Evolutionary conservation across 2,797 vertebrate genomes (phyloP).

Genomic region (Tarsius wallacei): DNA sequence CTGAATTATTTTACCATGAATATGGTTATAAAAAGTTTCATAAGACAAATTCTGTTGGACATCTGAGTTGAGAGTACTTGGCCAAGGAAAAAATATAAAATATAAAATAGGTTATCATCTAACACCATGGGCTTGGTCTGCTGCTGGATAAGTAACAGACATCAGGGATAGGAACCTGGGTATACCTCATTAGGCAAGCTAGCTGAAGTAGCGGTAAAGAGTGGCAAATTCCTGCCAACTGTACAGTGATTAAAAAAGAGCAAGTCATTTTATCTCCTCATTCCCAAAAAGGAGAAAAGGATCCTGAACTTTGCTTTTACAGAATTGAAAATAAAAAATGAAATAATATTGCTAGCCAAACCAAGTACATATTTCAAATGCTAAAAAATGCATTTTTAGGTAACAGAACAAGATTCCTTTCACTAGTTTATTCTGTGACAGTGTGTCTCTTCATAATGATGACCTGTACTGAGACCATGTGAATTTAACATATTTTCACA

Average conservation of each 20-base stretch:
- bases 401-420: not conserved
- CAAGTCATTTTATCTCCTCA: not conserved
- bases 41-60: not conserved
- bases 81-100: not conserved
- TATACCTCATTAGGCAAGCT: not conserved
- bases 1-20: not conserved
- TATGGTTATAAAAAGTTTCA: not conserved
- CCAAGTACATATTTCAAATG: not conserved
- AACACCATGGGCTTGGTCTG: not conserved
- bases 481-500: slow-evolving; percentile 7
- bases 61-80: not conserved
- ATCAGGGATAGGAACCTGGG: not conserved
- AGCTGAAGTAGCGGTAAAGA: not conserved
- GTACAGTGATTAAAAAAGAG: not conserved
- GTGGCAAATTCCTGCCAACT: not conserved
- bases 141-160: not conserved
- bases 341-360: not conserved
- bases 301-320: not conserved
- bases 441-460: not conserved
- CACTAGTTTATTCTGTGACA: not conserved
- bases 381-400: not conserved
- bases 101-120: not conserved
- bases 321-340: slow-evolving; percentile 60
- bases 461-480: not conserved
- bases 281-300: not conserved